A percentile compares a stretch with the other conserved stretches of the same genome.
phyloP scores from a whole-genome alignment of 2,888 invertebrate genomes.

The Tetragnatha montana region DNA sequence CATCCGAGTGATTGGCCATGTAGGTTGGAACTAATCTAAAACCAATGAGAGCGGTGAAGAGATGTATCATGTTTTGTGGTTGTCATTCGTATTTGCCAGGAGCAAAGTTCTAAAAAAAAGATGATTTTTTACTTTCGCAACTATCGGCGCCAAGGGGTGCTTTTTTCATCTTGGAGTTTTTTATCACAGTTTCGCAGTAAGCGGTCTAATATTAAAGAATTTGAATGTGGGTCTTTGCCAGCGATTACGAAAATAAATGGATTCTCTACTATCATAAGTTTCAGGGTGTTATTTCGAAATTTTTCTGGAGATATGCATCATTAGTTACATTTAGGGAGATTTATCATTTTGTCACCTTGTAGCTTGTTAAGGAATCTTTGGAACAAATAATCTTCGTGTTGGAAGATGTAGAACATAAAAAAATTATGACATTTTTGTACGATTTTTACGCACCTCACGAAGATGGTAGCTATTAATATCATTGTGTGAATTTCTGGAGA shows the following conservation, averaged over 20 bases:
- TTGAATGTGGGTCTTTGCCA: neutral
- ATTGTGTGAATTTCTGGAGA: too few species aligned
- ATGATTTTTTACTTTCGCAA: neutral
- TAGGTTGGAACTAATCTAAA: conserved; percentile 44
- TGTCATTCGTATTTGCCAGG: conserved; percentile 20
- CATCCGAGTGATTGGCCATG: conserved; percentile 26
- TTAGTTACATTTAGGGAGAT: neutral
- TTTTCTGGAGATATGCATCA: neutral
- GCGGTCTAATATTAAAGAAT: neutral
- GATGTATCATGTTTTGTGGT: conserved; percentile 15
- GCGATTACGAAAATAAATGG: neutral
- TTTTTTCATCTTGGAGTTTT: neutral
- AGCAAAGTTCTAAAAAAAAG: neutral
- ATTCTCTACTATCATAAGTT: neutral
- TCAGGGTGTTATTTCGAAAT: neutral
- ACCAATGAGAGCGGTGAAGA: conserved; percentile 42
- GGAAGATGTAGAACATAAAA: too few species aligned
- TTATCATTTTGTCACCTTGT: neutral
- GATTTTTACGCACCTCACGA: too few species aligned
- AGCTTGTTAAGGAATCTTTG: neutral
- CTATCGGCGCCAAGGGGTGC: neutral
- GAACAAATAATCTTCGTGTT: neutral
- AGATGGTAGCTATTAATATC: too few species aligned
- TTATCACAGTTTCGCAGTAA: neutral
- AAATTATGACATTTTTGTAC: too few species aligned